Percentiles rank a stretch among this genome's conserved stretches.
Conservation (phyloP, 1,140 invertebrate species). For the Drosophila asahinai region DNA sequence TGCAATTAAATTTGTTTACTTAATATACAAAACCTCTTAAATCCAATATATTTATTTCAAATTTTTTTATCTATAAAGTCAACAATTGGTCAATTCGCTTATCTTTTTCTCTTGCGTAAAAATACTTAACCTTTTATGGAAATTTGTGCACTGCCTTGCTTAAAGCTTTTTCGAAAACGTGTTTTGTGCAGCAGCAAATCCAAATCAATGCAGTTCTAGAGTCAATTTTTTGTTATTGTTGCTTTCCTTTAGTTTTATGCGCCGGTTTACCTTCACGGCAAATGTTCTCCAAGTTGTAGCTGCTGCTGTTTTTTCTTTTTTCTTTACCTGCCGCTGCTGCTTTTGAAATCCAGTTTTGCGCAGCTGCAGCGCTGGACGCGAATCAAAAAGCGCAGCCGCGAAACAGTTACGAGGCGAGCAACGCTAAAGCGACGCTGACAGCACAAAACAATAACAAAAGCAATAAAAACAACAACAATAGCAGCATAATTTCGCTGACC, state of each 20-base stretch:
- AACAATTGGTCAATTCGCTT: not conserved
- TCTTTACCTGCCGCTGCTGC: slow-evolving; percentile 41
- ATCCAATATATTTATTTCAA: too few relatives aligned
- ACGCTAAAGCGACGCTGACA: slow-evolving; percentile 30
- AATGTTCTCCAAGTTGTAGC: slow-evolving; percentile 41
- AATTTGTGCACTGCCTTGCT: slow-evolving; percentile 39
- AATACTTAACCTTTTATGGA: slow-evolving; percentile 55
- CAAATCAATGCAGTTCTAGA: slow-evolving; percentile 67
- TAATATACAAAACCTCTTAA: too few relatives aligned
- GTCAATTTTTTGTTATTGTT: slow-evolving; percentile 21
- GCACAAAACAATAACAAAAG: slow-evolving; percentile 28
- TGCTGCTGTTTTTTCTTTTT: slow-evolving; percentile 29
- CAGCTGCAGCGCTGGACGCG: slow-evolving; percentile 63
- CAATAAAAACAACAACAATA: slow-evolving; percentile 16
- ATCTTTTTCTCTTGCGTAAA: slow-evolving; percentile 25
- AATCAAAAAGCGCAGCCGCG: slow-evolving; percentile 55
- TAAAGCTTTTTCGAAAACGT: slow-evolving; percentile 52
- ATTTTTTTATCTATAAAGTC: too few relatives aligned
- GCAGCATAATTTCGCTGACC: slow-evolving; percentile 75
- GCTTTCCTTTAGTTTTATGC: slow-evolving; percentile 58
- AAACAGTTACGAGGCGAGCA: slow-evolving; percentile 63
- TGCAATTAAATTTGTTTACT: too few relatives aligned
- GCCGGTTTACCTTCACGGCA: slow-evolving; percentile 76
- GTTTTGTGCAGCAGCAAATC: slow-evolving; percentile 66
- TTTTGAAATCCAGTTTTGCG: slow-evolving; percentile 81